Evolutionary conservation across 2,797 vertebrate species (phyloP).

Genomic region (Sebastes kiyomatsui): DNA sequence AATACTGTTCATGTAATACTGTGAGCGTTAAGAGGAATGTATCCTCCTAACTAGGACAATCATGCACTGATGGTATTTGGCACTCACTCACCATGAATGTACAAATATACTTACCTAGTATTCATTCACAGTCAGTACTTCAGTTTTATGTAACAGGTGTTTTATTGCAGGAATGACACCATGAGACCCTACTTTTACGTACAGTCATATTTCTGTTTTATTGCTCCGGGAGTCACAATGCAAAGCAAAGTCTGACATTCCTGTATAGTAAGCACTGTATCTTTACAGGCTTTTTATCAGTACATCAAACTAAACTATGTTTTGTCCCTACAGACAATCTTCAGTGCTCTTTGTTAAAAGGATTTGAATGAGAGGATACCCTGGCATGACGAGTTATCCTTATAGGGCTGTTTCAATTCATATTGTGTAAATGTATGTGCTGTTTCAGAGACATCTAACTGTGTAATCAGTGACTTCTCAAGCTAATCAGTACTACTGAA

Average conservation of each 20-base stretch:
- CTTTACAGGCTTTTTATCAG: neutral
- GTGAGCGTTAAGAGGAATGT: neutral
- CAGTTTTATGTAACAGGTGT: slow-evolving; percentile 11
- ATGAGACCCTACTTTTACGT: neutral
- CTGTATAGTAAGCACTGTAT: neutral
- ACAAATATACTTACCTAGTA: neutral
- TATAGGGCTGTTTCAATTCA: neutral
- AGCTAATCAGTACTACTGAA: neutral
- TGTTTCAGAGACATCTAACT: neutral
- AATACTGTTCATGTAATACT: slow-evolving; percentile 1
- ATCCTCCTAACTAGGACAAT: neutral
- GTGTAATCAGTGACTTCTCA: neutral
- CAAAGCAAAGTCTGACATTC: slow-evolving; percentile 10
- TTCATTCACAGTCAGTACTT: neutral
- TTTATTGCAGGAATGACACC: neutral
- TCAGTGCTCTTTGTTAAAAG: neutral
- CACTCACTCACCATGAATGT: slow-evolving; percentile 14
- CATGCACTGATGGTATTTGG: slow-evolving; percentile 5
- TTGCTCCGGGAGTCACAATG: neutral
- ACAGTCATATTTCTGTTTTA: neutral
- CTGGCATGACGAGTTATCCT: neutral
- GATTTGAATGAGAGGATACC: neutral
- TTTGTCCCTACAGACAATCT: neutral
- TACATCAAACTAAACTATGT: neutral
- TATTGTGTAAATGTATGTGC: neutral